Evolutionary conservation across 2,888 invertebrate species (phyloP), one percentile per base, ranked within the genome.

Genomic region (Acanthosoma haemorrhoidale): DNA sequence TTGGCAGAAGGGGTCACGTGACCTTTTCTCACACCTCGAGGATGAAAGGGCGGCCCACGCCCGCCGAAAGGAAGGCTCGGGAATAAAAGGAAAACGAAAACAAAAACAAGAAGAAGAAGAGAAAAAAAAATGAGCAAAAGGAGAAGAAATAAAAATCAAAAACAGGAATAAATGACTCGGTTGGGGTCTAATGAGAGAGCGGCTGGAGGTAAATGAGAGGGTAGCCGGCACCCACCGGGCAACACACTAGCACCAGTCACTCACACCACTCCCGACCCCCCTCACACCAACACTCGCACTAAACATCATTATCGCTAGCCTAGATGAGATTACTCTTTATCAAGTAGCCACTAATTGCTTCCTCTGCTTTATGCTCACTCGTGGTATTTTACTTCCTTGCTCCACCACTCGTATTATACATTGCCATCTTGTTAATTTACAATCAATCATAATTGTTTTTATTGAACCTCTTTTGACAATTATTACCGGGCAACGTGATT

Each of bases 1-100:
- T 43, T 43, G 43, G 43, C 43, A 43, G 4, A 21, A 43, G 13
- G 18, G 43, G 43, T 43, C 43, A 60, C 60, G 60, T 60, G 60
- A 60, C 60, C 21, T 4, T 1, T 6, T 6, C 60, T 60, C 58
- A 32, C 43, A 43, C 43, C 43, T 43, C 21, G 31, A 13, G 15
- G 58, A 16, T 31, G 13, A 31, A 58, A 31, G 58, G 31, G 31
- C 58, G 16, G 58, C 58, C n/a, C 29, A n/a, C n/a, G n/a, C 32
- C 13, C 58, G 43, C 25, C 43, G 43, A 43, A 21, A 43, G 43
- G 43, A 43, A 21, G 43, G 21, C 21, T 21, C 13, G 5, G 13
- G 13, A 31, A 31, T 15, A 31, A 58, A 31, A 31, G 11, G 29
- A 58, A 31, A 11, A 36, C 6, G n/a, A 31, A 31, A 9, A 3